Base-by-base conservation (phyloP, 2,797 vertebrate genomes). In the Acanthurus tractus region DNA sequence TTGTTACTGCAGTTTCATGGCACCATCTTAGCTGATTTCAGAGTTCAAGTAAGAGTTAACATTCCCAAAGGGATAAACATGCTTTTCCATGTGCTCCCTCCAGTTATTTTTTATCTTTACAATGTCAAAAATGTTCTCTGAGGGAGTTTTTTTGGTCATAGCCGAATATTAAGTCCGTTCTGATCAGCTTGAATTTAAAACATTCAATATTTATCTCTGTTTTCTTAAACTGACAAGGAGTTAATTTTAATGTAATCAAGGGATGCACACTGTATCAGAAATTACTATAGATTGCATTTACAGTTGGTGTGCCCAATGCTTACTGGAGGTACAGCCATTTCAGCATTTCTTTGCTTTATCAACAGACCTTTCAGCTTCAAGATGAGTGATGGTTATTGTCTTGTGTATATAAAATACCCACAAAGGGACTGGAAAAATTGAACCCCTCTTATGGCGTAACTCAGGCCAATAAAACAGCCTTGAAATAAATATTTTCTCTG, bases 401-500 rank as follows among this genome's bases (percentile, higher is more conserved):
- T 45, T 49, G 22, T 69, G 1, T 69, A 8, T 50, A 42, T 14
- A 45, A 18, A 63, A 49, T 67, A 70, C 34, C 79, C n/a, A 63
- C 17, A 15, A 14, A 5, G 49, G n/a, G n/a, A 40, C 20, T 40
- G 71, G 22, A 61, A 71, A 73, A 74, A 61, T 50, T 40, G 29
- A 53, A 71, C 20, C 6, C 13, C 8, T 6, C 6, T 14, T 69
- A 46, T 54, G 34, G 57, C 74, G 6, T 40, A 61, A 66, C 38
- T 14, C 40, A 72, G 42, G 57, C 40, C 20, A 62, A 70, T 63
- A 76, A 81, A 40, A 44, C 8, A 18, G 12, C 22, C 8, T 58
- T 59, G n/a, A 78, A 78, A 78, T 70, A 63, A 78, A 72, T 38
- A 72, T 49, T 46, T 58, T 22, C 48, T 54, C 52, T 40, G 23